Percentiles rank a stretch among this genome's conserved stretches.
phyloP scores from a whole-genome alignment of 2,113 vertebrate genomes.

The Pogona vitticeps region DNA sequence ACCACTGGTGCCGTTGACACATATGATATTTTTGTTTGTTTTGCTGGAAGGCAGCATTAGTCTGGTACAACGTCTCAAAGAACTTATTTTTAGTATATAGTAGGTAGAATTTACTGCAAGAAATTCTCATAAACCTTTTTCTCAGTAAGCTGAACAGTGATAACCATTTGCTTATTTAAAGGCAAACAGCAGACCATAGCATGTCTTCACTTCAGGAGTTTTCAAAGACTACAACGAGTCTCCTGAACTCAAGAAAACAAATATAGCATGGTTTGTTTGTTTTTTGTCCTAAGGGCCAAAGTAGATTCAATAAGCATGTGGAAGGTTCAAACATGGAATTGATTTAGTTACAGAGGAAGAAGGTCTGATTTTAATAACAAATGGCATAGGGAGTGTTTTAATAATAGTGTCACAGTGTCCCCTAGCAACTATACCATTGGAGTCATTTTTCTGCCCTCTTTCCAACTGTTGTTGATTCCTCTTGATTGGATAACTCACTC shows the following conservation, averaged over 20 bases:
- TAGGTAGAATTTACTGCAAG: slow-evolving; percentile 34
- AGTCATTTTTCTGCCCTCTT: background rate
- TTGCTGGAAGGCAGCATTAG: slow-evolving; percentile 38
- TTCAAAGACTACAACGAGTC: background rate
- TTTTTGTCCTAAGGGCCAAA: background rate
- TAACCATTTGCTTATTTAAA: slow-evolving; percentile 4
- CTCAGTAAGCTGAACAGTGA: slow-evolving; percentile 12
- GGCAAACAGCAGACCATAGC: background rate
- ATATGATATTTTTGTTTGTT: slow-evolving; percentile 16
- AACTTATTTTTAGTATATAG: slow-evolving; percentile 39
- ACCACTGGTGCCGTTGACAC: slow-evolving; percentile 45
- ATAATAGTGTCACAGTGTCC: background rate
- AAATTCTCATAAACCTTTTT: slow-evolving; percentile 28
- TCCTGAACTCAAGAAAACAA: background rate
- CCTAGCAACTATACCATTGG: background rate
- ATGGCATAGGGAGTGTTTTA: background rate
- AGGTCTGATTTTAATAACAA: background rate
- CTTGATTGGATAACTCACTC: background rate
- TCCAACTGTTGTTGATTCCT: background rate
- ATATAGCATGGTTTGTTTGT: background rate
- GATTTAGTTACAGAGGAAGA: background rate
- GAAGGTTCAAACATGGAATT: background rate
- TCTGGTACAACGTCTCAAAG: slow-evolving; percentile 40
- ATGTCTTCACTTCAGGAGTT: background rate
- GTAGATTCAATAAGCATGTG: background rate